Evolutionary conservation across 2,113 vertebrate genomes (phyloP), one percentile per base, ranked within the genome.

Genomic region (Ornithorhynchus anatinus): DNA sequence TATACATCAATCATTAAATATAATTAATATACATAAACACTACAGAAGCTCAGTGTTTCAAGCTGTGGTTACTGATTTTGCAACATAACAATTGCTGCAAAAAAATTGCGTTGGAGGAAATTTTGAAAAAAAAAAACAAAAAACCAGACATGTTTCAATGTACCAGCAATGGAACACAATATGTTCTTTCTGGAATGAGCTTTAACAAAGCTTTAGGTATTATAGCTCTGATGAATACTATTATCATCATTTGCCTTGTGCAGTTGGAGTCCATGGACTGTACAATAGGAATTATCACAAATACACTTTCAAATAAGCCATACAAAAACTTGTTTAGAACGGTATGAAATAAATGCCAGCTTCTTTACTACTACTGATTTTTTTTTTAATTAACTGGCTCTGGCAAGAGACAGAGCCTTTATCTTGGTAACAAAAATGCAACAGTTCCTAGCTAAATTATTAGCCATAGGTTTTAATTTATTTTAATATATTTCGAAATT

Each of bases 361-460:
- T 51, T 63, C 35, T 47, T 66, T 27, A 47, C 33, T 47, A 31
- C 38, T 57, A 45, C 3, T 31, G 7, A 47, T 3, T 2, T 45
- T 87, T 72, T 3, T 2, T 45, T 87, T 72, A 53, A 38, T 66
- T 77, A 63, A 53, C 5, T 48, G 69, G 14, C 43, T 45, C 29
- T 69, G 10, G n/a, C 40, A 27, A 23, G 13, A 73, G 19, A 2
- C 39, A 57, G 22, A 37, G 5, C 10, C 6, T 38, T 71, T 23
- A 11, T 45, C 12, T 10, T 50, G 25, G 36, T 75, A 79, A 50
- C 23, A 37, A 5, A 79, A 32, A 67, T 6, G 13, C 6, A 69
- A 37, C 11, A 15, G 7, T 39, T 31, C 12, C n/a, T 68, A 64
- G 12, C 5, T 43, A 15, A 67, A 37, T 39, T 32, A 57, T 44